Conservation (phyloP, 2,113 vertebrate species). For the Gymnocephalus cernua region DNA sequence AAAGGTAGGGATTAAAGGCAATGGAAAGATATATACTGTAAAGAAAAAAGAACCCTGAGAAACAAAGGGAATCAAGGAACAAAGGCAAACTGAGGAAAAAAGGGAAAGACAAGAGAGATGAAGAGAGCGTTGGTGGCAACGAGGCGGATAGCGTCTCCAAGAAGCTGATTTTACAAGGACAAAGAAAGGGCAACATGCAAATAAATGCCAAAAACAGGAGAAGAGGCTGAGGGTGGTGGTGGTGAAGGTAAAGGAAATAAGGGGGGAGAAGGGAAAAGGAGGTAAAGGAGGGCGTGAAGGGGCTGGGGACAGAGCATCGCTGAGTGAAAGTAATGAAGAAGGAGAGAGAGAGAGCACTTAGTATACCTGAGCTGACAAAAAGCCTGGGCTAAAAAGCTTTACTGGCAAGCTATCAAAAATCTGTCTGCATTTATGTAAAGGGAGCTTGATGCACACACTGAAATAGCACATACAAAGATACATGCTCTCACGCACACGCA, state of each 20-base stretch:
- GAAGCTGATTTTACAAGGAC: slow-evolving; percentile 62
- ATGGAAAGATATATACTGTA: background rate
- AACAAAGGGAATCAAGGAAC: slow-evolving; percentile 2
- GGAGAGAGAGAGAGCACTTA: slow-evolving; percentile 69
- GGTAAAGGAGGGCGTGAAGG: slow-evolving; percentile 11
- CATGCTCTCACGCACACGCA: slow-evolving; percentile 1
- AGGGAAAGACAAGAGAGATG: slow-evolving; percentile 11
- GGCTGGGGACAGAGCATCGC: slow-evolving; percentile 29
- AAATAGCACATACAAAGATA: slow-evolving; percentile 7
- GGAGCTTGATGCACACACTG: slow-evolving; percentile 20
- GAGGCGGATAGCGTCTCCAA: background rate
- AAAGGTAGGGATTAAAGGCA: background rate
- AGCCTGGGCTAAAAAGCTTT: slow-evolving; percentile 69
- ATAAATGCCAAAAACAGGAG: slow-evolving; percentile 25
- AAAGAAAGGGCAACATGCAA: slow-evolving; percentile 50
- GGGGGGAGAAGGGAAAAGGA: background rate
- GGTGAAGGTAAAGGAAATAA: background rate
- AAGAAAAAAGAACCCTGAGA: background rate
- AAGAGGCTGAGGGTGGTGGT: background rate
- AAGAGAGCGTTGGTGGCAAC: background rate
- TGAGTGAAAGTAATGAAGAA: slow-evolving; percentile 60
- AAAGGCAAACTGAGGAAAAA: slow-evolving; percentile 22
- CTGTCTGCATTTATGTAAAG: slow-evolving; percentile 31
- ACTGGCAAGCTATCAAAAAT: slow-evolving; percentile 70
- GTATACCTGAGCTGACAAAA: slow-evolving; percentile 66